These are phyloP conservation scores for Pyrgilauda ruficollis DNA, from an alignment of 2,113 vertebrate genomes.

Conservation along the genomic window DNA sequence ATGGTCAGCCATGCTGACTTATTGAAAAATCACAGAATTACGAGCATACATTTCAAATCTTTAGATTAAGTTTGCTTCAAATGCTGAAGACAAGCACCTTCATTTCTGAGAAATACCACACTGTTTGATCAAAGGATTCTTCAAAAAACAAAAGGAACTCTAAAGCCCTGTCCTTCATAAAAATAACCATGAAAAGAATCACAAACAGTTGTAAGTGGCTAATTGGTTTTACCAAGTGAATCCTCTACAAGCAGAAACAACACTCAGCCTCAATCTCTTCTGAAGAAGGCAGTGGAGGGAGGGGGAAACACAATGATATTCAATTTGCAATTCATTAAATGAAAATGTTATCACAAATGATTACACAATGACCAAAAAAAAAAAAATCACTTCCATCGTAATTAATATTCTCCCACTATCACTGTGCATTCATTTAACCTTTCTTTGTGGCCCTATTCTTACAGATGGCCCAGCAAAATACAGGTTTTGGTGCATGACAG, in stretches of 20 bases:
- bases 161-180: background rate
- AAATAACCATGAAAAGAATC: background rate
- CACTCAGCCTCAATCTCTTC: background rate
- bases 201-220: background rate
- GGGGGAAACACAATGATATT: background rate
- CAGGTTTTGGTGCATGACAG: background rate
- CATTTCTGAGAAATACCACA: background rate
- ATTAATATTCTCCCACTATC: background rate
- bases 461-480: background rate
- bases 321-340: background rate
- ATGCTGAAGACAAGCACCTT: background rate
- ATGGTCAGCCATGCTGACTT: background rate
- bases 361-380: background rate
- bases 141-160: background rate
- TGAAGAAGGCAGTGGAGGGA: background rate
- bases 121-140: background rate
- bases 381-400: background rate
- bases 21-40: background rate
- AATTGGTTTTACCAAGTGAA: background rate
- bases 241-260: background rate
- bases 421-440: background rate
- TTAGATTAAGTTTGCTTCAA: background rate
- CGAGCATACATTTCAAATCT: background rate
- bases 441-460: background rate
- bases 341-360: background rate